Percentiles rank a stretch among this genome's conserved stretches.
phyloP scores from a whole-genome alignment of 2,797 vertebrate genomes.

The Poecilia gillii region DNA sequence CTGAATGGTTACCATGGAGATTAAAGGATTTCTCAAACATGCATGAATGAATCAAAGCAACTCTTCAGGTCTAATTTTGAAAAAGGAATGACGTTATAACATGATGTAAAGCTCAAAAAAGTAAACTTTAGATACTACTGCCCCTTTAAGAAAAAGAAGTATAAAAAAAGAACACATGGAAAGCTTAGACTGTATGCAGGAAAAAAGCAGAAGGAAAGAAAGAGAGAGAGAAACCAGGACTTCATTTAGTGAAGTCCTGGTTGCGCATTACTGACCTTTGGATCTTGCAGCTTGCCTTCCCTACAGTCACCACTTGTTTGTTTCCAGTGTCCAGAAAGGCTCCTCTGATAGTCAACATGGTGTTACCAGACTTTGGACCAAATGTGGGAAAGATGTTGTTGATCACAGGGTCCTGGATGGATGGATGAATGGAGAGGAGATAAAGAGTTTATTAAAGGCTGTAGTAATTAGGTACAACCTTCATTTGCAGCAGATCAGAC shows the following conservation, averaged over 20 bases:
- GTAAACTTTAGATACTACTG: too few species aligned
- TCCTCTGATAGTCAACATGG: conserved; percentile 90
- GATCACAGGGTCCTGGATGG: conserved; percentile 90
- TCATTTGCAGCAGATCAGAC: not conserved
- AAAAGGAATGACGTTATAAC: too few species aligned
- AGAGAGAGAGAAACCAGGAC: not conserved
- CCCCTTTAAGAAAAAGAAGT: not conserved
- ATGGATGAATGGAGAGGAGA: not conserved
- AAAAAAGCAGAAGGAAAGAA: not conserved
- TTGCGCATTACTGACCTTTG: conserved; percentile 69
- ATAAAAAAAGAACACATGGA: not conserved
- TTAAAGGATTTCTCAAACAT: too few species aligned
- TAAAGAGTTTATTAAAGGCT: not conserved
- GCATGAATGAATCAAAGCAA: too few species aligned
- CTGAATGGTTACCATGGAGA: too few species aligned
- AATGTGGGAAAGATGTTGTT: conserved; percentile 89
- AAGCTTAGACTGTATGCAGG: not conserved
- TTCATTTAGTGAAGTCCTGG: not conserved
- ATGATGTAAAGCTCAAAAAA: too few species aligned
- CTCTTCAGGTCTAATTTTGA: too few species aligned
- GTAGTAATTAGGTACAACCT: not conserved
- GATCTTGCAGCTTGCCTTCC: conserved; percentile 74
- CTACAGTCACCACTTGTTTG: conserved; percentile 85
- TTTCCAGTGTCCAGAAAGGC: conserved; percentile 88
- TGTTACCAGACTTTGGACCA: conserved; percentile 92